Base-by-base conservation (phyloP, 2,797 vertebrate species). In the Squalus acanthias region DNA sequence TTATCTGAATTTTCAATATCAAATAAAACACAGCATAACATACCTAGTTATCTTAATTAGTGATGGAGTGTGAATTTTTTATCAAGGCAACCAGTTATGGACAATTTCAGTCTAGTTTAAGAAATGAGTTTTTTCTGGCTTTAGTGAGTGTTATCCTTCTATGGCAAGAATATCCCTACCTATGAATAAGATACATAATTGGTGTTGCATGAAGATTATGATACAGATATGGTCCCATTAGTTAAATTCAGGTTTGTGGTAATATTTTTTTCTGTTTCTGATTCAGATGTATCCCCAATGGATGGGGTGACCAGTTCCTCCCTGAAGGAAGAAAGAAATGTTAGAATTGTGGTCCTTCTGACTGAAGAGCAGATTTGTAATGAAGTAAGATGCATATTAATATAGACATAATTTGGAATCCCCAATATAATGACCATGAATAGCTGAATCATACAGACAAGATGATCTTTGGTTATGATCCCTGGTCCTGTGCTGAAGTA, bases 361-460 rank as follows among this genome's bases (percentile, higher is more conserved):
- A 97, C 98, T 0, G 99, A 99, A 8, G 98, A 98, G 97, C 98
- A 98, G 96, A 98, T 99, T 96, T 99, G 99, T 97, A 99, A 98
- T 96, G 98, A 99, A 98, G 99, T 99, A 97, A 98, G 98, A 96
- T 85, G 20, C 29, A n/a, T 85, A 67, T 67, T 79, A 79, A 85
- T 87, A 53, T 33, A 17, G 26, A 15, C 50, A 76, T 74, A 15
- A 33, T n/a, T 76, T 74, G 53, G 17, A 24, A 91, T 93, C 74
- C 22, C 2, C 20, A 2, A 85, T 50, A 85, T 8, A 50, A 24
- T 85, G 82, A 8, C 20, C 20, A 85, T 50, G 46, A 50, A 85
- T 85, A 50, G 79, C 46, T 50, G 82, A 20, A 24, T 85, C 79
- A 85, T 50, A 22, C 0, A 85, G 20, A 9, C 46, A 85, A 39